Evolutionary conservation across 1,140 invertebrate genomes (phyloP), one percentile per base, ranked within the genome.

Genomic region (Limonius californicus): DNA sequence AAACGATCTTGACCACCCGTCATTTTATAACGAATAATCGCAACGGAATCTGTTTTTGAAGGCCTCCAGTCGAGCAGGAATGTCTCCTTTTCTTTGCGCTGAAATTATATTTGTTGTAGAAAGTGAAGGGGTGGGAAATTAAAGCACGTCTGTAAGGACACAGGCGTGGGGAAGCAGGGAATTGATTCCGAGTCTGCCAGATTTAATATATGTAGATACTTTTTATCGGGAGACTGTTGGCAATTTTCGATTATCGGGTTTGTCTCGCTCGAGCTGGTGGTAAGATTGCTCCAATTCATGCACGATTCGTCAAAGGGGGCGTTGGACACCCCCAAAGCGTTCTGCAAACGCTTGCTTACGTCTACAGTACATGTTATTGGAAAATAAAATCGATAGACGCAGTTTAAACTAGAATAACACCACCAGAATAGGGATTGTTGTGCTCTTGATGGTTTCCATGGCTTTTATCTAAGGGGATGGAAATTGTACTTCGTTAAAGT

Each of bases 221-320:
- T 39, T 39, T 39, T 12, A 12, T 27, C 23, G 23, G 7, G 35
- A 39, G 35, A 39, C 35, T 39, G 35, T 39, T 39, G 35, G 35
- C 35, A 39, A 39, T 39, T 39, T 39, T 39, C 35, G 35, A 39
- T 39, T 39, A 39, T 39, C 35, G 35, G n/a, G 35, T 39, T 39
- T 39, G 35, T 39, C n/a, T 39, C 35, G 35, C 35, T 39, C 35
- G 35, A 39, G 35, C n/a, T 39, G n/a, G 35, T 39, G 35, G 35
- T 39, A 39, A 39, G 35, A 39, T 39, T 39, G 35, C 8, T 9
- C 35, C 35, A n/a, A 39, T 39, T 39, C 35, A 39, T 39, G 35
- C 35, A 39, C 35, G 35, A 39, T 12, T 39, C 35, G 35, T 39
- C 35, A 39, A 39, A 39, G 35, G 11, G 35, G 35, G 35, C 11